Conservation (phyloP, 2,113 vertebrate genomes). For the Cisticola juncidis region DNA sequence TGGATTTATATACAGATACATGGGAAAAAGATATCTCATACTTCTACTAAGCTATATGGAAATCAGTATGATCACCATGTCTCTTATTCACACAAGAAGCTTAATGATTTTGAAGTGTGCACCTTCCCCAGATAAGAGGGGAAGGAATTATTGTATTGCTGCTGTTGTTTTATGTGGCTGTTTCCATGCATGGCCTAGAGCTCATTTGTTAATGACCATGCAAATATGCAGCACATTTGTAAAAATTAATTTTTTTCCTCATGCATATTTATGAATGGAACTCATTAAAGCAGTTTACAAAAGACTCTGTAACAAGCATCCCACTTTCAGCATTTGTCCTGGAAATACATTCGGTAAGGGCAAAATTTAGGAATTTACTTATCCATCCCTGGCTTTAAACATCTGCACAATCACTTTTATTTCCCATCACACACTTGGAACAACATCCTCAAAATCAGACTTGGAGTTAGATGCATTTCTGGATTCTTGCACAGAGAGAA, state of each 20-base stretch:
- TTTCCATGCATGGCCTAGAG: conserved; percentile 42
- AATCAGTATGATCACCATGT: background rate
- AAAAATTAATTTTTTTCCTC: conserved; percentile 56
- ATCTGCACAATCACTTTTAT: background rate
- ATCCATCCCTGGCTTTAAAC: background rate
- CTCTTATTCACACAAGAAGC: background rate
- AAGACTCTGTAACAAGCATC: conserved; percentile 27
- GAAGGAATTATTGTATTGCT: background rate
- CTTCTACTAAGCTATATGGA: background rate
- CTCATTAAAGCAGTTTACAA: conserved; percentile 52
- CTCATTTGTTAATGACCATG: conserved; percentile 47
- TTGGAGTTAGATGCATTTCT: background rate
- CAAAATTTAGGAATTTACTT: background rate
- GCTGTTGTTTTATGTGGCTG: conserved; percentile 13
- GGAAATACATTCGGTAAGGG: background rate
- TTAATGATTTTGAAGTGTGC: background rate
- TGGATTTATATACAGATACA: background rate
- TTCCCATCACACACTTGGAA: background rate
- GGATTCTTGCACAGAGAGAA: background rate
- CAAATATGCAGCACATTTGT: conserved; percentile 48
- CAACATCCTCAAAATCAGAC: background rate
- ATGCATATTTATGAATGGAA: conserved; percentile 64
- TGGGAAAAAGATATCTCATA: background rate
- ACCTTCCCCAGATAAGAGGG: background rate
- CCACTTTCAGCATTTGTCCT: background rate